Percentiles rank a stretch among this genome's conserved stretches.
Evolutionary conservation across 1,140 invertebrate genomes (phyloP).

Genomic region (Drosophila pruinosa): DNA sequence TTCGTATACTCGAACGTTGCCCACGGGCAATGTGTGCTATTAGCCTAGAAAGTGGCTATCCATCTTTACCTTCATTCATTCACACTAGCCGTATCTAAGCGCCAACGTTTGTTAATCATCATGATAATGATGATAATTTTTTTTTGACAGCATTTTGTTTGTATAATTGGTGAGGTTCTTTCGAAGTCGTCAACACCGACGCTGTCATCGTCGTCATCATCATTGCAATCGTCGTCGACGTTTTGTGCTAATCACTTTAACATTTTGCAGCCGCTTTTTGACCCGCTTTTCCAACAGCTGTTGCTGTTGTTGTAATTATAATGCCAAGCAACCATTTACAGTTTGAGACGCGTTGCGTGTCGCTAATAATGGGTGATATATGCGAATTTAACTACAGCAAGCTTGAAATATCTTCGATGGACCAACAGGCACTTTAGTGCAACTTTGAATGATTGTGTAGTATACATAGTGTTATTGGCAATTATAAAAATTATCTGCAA

Average conservation of each 20-base stretch:
- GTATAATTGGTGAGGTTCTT: conserved; percentile 58
- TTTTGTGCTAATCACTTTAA: conserved; percentile 77
- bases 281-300: conserved; percentile 59
- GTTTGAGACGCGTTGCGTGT: conserved; percentile 70
- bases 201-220: not conserved
- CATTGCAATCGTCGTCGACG: not conserved
- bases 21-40: conserved; percentile 64
- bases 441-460: not conserved
- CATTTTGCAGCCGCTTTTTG: conserved; percentile 71
- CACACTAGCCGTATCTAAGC: conserved; percentile 10
- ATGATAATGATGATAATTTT: conserved; percentile 58
- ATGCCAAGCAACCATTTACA: conserved; percentile 69
- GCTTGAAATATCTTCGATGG: conserved; percentile 46
- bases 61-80: conserved; percentile 13
- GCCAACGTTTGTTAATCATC: conserved; percentile 27
- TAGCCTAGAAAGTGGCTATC: conserved; percentile 67
- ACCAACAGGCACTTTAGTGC: conserved; percentile 18
- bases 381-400: conserved; percentile 38
- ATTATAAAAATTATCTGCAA: not conserved
- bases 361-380: conserved; percentile 64
- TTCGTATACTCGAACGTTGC: not conserved
- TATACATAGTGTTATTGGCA: too few species aligned
- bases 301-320: conserved; percentile 36
- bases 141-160: conserved; percentile 71
- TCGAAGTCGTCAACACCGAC: not conserved